Evolutionary conservation across 1,140 invertebrate genomes (phyloP), one percentile per base, ranked within the genome.

Genomic region (Hyles vespertilio): DNA sequence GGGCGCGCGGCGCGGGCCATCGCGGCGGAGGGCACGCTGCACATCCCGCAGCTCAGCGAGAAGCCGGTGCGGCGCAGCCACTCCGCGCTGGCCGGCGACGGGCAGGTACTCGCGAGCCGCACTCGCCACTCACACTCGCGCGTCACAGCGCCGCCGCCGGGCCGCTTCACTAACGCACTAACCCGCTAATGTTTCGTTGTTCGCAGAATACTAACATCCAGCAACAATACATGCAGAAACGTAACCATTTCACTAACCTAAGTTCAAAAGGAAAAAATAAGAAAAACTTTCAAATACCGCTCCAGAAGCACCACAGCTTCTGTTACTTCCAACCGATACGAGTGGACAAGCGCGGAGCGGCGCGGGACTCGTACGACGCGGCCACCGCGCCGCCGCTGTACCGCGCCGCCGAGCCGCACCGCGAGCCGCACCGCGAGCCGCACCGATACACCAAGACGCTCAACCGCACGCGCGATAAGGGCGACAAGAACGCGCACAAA

Each of bases 221-320:
- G 70, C 89, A 90, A 67, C 89, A 90, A 69, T 90, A 89, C 70
- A 82, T 84, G 59, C 89, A 89, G 80, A 89, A 89, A 67, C 81
- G 85, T 67, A 89, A 89, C 60, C 81, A 87, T 69, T 85, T 86
- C 56, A 82, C 81, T 65, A 89, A 89, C 67, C 65, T 84, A 66
- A 84, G 79, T 51, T 74, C 80, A 8, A 90, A 89, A 78, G 83
- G 77, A 43, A 90, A 91, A 77, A 87, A 88, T 65, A 91, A 89
- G 80, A 91, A 91, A 72, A 91, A 91, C 60, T 91, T 92, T 58
- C 91, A 92, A 76, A 89, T 92, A 65, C 92, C 92, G 0, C 68
- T 93, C 32, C 92, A 93, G 74, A 93, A 93, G 78, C 92, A 92
- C 79, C 92, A 93, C 78, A 93, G 92, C 72, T 93, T 93, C 70